phyloP scores from a whole-genome alignment of 2,113 vertebrate species.

The Rhizomys pruinosus region DNA sequence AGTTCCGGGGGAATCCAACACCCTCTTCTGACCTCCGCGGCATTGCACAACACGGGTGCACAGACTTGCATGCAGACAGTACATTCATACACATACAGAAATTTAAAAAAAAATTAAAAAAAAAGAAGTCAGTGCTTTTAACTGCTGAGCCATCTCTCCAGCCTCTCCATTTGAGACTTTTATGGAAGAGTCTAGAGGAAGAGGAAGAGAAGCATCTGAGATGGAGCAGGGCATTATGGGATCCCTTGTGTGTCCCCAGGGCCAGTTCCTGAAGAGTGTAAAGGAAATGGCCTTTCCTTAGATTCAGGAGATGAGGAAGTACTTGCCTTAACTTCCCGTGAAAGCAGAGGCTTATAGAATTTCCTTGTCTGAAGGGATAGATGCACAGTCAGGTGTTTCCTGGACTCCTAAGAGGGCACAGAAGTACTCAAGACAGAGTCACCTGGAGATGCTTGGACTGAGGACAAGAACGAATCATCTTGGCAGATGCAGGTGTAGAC shows the following conservation, averaged over 20 bases:
- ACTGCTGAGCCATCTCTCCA: too few species aligned
- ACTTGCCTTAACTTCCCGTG: background rate
- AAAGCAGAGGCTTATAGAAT: background rate
- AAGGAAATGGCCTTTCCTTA: background rate
- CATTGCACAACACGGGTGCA: too few species aligned
- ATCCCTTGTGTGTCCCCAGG: background rate
- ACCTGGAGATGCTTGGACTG: background rate
- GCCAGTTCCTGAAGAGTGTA: background rate
- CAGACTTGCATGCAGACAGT: too few species aligned
- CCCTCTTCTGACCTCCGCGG: too few species aligned
- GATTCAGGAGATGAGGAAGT: background rate
- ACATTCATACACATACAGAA: too few species aligned
- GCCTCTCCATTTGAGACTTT: background rate
- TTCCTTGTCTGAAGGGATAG: background rate
- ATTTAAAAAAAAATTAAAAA: too few species aligned
- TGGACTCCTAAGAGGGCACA: background rate
- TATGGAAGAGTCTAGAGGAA: conserved; percentile 12
- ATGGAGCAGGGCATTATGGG: background rate
- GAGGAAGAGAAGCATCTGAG: background rate
- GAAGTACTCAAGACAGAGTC: background rate
- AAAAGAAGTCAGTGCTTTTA: too few species aligned
- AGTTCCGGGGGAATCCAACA: too few species aligned
- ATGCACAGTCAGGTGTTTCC: background rate
- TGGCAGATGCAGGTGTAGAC: background rate
- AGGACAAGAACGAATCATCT: background rate